phyloP scores from a whole-genome alignment of 2,113 vertebrate species.

The Aramus guarauna region DNA sequence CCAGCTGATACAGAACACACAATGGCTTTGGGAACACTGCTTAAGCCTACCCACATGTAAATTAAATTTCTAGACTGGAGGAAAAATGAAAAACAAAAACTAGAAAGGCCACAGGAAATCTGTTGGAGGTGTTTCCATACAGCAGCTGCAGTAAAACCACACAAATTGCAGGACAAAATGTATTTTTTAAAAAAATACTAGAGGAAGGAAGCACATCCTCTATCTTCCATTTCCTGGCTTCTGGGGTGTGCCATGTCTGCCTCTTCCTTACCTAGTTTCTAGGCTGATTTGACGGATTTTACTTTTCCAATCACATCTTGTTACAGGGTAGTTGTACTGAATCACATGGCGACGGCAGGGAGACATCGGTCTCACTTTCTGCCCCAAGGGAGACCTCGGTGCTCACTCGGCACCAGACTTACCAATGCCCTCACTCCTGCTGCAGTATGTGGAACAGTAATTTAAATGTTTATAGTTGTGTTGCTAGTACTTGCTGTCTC shows the following conservation, averaged over 20 bases:
- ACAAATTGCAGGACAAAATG: rapidly evolving
- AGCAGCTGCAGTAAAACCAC: neutral
- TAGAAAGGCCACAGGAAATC: neutral
- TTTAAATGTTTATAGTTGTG: neutral
- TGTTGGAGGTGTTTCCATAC: neutral
- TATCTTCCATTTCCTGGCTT: neutral
- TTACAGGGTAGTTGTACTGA: neutral
- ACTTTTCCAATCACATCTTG: neutral
- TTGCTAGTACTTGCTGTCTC: neutral
- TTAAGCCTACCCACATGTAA: neutral
- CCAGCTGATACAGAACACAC: neutral
- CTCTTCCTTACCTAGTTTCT: neutral
- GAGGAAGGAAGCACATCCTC: neutral
- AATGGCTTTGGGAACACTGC: neutral
- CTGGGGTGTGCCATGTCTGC: neutral
- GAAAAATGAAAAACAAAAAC: neutral
- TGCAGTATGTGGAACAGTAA: neutral
- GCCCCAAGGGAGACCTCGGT: neutral
- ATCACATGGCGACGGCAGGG: rapidly evolving
- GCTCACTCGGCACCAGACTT: neutral
- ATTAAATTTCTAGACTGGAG: neutral
- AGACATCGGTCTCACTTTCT: neutral
- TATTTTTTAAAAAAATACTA: neutral
- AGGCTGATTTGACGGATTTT: neutral
- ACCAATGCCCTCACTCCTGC: neutral